phyloP scores from a whole-genome alignment of 2,113 vertebrate species.

The Ictidomys tridecemlineatus region DNA sequence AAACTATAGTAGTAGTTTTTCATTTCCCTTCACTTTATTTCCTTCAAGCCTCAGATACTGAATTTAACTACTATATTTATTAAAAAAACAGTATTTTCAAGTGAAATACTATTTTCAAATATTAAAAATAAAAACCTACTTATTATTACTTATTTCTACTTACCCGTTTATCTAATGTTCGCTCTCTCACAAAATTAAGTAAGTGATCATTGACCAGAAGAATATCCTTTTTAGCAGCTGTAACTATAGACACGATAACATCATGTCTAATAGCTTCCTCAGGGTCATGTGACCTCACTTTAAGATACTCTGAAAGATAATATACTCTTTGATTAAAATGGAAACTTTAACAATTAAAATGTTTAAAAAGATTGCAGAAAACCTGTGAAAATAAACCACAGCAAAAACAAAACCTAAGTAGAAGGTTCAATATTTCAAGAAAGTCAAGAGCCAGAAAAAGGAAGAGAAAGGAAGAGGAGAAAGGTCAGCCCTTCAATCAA shows the following conservation, averaged over 20 bases:
- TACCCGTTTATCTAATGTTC: constrained; percentile 98
- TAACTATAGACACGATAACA: constrained; percentile 99
- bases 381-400: constrained; percentile 46
- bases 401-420: constrained; percentile 39
- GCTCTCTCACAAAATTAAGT: constrained; percentile 98
- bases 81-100: constrained; percentile 26
- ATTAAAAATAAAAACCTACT: constrained; percentile 18
- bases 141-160: constrained; percentile 72
- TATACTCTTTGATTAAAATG: constrained; percentile 64
- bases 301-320: constrained; percentile 93
- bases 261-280: constrained; percentile 99
- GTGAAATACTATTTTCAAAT: constrained; percentile 26
- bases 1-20: constrained; percentile 27
- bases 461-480: neutral
- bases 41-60: neutral
- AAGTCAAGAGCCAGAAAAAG: neutral
- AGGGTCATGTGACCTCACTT: constrained; percentile 98
- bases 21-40: constrained; percentile 27
- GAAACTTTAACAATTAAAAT: constrained; percentile 43
- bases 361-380: neutral
- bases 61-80: neutral
- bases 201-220: constrained; percentile 97
- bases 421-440: constrained; percentile 31
- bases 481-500: neutral
- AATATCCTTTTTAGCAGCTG: constrained; percentile 98